Evolutionary conservation across 2,797 vertebrate genomes (phyloP), one percentile per base, ranked within the genome.

Genomic region (Myotis planiceps): DNA sequence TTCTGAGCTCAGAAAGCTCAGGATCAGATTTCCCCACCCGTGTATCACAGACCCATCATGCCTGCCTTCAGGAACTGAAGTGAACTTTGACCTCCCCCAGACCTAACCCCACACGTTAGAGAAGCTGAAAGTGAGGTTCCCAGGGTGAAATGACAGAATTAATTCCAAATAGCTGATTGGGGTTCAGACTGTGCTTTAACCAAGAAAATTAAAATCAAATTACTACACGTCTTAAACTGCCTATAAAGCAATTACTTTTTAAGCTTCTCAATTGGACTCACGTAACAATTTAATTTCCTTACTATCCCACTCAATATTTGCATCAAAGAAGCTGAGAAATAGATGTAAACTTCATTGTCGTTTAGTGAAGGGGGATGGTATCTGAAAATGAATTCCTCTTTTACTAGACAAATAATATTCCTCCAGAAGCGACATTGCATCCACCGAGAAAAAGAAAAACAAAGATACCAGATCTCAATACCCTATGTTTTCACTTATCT

Each of bases 151-250:
- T 25, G 25, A 80, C 18, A 80, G 60, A 66, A 21, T 9, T 34
- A 76, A 55, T 55, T 37, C 27, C 58, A 60, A 78, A 78, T 1
- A 88, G 15, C 0, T 21, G 34, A 78, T 39, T 23, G 12, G n/a
- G 51, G 4, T 86, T 72, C 69, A 86, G 32, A 82, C 63, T 37
- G 45, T 27, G 60, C 21, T 84, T 78, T 72, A 88, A 93, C 42
- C 25, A 69, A 95, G 65, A 88, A 93, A 75, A 75, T 88, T 71
- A 88, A 93, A 49, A 82, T 78, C 32, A 87, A 89, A 87, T 82
- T 12, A 75, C 27, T 74, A 21, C 10, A 86, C 47, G 79, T 94
- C 2, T 47, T 60, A 71, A 91, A 69, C 13, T 69, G 29, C 34
- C n/a, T 47, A 47, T 75, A 75, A 86, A 83, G 18, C 29, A 92